A percentile compares a stretch with the other conserved stretches of the same genome.
phyloP scores from a whole-genome alignment of 1,140 invertebrate species.

The Megalopta genalis region DNA sequence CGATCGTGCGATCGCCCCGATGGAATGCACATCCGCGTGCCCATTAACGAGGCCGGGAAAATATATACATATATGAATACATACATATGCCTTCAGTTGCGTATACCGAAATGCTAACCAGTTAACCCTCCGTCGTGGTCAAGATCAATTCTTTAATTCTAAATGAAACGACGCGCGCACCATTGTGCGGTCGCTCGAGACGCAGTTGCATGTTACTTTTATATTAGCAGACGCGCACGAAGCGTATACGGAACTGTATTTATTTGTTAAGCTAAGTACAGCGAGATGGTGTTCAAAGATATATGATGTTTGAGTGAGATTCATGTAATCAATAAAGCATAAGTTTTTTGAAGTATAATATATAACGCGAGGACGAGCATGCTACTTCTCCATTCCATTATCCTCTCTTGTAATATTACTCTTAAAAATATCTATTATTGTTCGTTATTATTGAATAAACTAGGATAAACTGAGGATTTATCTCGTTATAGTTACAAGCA shows the following conservation, averaged over 20 bases:
- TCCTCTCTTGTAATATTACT: no score
- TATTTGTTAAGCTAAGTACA: not conserved
- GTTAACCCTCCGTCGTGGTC: not conserved
- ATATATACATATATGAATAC: no score
- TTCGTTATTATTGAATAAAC: not conserved
- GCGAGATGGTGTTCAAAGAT: not conserved
- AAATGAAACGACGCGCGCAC: not conserved
- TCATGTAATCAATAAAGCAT: not conserved
- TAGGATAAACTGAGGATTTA: no score
- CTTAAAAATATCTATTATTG: no score
- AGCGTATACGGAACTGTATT: not conserved
- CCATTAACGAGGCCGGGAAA: not conserved
- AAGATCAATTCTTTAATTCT: not conserved
- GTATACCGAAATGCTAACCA: not conserved
- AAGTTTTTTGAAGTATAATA: not conserved
- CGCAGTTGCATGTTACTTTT: not conserved
- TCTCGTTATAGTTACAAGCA: no score
- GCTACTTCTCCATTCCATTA: not conserved
- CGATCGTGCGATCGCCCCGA: no score
- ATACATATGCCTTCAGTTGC: not conserved
- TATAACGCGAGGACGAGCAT: not conserved
- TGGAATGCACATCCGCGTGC: not conserved
- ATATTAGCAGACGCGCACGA: not conserved
- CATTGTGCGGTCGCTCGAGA: not conserved
- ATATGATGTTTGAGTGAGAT: not conserved